Base-by-base conservation (phyloP, 2,888 invertebrate species). In the Aphelenchoides bicaudatus region DNA sequence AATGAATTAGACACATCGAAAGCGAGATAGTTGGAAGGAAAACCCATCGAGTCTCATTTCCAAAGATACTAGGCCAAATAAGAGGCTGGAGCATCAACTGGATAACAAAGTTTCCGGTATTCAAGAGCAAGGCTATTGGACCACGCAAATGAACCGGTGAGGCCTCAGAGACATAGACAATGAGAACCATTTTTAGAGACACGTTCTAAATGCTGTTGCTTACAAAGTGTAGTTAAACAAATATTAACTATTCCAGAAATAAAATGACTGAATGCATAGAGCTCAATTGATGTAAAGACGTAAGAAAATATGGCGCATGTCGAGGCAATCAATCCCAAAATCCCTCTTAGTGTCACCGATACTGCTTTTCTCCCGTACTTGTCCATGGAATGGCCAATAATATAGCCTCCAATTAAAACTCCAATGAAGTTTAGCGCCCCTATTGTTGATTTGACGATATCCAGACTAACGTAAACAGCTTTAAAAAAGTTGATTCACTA, bases 121-220 rank as follows among this genome's bases (percentile, higher is more conserved):
- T 71, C 34, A 75, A 60, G 27, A 67, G 59, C 59, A 73, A 63
- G 23, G 70, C 63, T 27, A 69, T 62, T 23, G 70, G 54, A 62
- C 67, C 73, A 51, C 73, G 30, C 48, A 59, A 61, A 6, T 55
- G 54, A 47, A 66, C 69, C 2, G 73, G 73, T 37, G 66, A 60
- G 46, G 71, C 71, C 56, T 73, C 73, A 5, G 73, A 69, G 23
- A 73, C 56, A 59, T 73, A 73, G 43, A 73, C 68, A 31, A 71
- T 65, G 10, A 73, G 51, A 27, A 71, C 71, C 2, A 65, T 67
- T 31, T 70, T 68, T 3, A 66, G 55, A 2, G 66, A 64, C 6
- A 57, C 62, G 19, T 13, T 13, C 34, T 16, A 16, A 13, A 34
- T 34, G 13, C 34, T 34, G 16, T 13, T 16, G 34, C 13, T 13